Base-by-base conservation (phyloP, 2,113 vertebrate genomes). In the Leuciscus idus region DNA sequence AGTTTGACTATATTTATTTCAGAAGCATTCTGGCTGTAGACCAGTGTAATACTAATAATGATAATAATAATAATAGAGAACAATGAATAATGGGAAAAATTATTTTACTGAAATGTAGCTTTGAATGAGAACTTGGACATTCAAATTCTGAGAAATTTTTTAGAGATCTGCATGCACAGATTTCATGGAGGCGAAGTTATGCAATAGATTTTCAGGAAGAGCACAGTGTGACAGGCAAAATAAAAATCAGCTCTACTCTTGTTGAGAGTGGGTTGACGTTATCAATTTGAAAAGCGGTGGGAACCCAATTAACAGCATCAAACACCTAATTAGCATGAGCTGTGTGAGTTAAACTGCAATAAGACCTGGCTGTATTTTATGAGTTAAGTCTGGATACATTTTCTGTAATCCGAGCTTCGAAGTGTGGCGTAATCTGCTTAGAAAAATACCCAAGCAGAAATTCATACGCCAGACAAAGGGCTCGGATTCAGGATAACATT, bases 291-390 rank as follows among this genome's bases (percentile, higher is more conserved):
- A 94, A 93, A 95, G 93, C 94, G 93, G 94, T 94, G 93, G 95
- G 94, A 95, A 94, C 93, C 94, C 95, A 96, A 95, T 96, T 96
- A 95, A 94, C 94, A 93, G 91, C 94, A 95, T 96, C 95, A 96
- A 95, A 96, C 94, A 93, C 93, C 94, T 95, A 93, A 95, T 96
- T 96, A 96, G 95, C 94, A 92, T 74, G 92, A 94, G 93, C 94
- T 88, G 92, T 94, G 94, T 92, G 92, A 94, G 93, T 92, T 92
- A 81, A 83, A 77, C 87, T 81, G 66, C 80, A 68, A 77, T 70
- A 76, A 70, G 82, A 72, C 10, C 88, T 83, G 84, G 79, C 80
- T 73, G 77, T 52, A 78, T 85, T 84, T 50, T 55, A 62, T 74
- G 55, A 84, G 66, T 84, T 85, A 87, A 82, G 57, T 85, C 52